Evolutionary conservation across 2,113 vertebrate species (phyloP).

Genomic region (Tragelaphus imberbis): DNA sequence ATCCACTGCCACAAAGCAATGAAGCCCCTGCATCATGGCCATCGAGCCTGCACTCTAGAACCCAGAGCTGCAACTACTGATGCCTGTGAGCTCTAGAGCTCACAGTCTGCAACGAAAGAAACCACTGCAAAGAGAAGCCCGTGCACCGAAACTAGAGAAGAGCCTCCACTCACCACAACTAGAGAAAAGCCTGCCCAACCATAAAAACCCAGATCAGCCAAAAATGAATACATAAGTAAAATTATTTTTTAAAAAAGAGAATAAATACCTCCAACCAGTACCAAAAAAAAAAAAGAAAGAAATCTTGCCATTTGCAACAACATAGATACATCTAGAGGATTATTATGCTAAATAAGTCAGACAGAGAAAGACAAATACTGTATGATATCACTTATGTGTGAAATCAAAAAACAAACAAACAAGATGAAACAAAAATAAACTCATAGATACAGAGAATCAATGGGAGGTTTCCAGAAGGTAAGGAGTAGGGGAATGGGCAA

Average conservation of each 20-base stretch:
- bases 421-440: not conserved
- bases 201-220: not conserved
- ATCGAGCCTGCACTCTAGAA: not conserved
- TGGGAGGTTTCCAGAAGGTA: not conserved
- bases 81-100: not conserved
- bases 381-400: not conserved
- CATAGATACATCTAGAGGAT: not conserved
- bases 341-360: not conserved
- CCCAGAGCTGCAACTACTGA: not conserved
- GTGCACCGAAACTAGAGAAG: accelerated
- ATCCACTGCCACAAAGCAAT: not conserved
- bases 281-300: not conserved
- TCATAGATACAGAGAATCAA: not conserved
- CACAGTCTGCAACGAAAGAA: not conserved
- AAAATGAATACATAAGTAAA: not conserved
- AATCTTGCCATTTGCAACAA: not conserved
- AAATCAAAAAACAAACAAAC: not conserved
- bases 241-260: not conserved
- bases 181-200: not conserved
- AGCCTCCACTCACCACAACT: not conserved
- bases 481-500: not conserved
- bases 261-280: not conserved
- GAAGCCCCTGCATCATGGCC: not conserved
- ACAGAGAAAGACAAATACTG: not conserved
- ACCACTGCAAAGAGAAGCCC: not conserved